These are phyloP conservation scores for Microtus richardsoni DNA, from an alignment of 2,113 vertebrate species.

Conservation along the genomic window DNA sequence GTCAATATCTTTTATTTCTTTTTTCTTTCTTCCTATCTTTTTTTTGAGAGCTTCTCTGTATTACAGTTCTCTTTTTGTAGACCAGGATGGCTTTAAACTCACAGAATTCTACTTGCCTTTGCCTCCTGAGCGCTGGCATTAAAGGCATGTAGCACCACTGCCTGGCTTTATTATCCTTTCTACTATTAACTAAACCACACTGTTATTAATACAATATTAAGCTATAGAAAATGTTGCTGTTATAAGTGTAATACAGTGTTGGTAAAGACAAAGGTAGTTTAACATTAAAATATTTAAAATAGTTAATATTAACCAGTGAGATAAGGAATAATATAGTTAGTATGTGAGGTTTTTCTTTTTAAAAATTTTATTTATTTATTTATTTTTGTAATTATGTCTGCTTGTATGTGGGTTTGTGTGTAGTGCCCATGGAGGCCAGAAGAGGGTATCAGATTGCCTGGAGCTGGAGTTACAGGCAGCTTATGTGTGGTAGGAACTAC, in stretches of 20 bases:
- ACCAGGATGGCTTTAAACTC: not conserved
- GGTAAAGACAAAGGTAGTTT: constrained; percentile 40
- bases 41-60: not conserved
- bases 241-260: not conserved
- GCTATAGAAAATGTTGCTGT: constrained; percentile 26
- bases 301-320: not conserved
- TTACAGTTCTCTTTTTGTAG: not conserved
- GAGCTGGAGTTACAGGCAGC: not conserved
- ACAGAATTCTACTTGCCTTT: not conserved
- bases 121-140: not conserved
- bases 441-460: not conserved
- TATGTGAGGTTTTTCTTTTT: not conserved
- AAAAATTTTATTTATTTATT: not conserved
- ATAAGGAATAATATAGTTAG: not conserved
- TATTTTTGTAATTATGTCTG: not conserved
- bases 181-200: constrained; percentile 51
- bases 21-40: not conserved
- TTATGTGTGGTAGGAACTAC: not conserved
- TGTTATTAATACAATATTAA: not conserved
- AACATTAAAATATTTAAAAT: constrained; percentile 26
- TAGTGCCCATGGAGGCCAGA: not conserved
- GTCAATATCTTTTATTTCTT: not conserved
- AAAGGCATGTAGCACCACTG: not conserved
- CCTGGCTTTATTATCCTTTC: not conserved
- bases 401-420: not conserved